Evolutionary conservation across 2,888 invertebrate species (phyloP), one percentile per base, ranked within the genome.

Genomic region (Cataglyphis livida): DNA sequence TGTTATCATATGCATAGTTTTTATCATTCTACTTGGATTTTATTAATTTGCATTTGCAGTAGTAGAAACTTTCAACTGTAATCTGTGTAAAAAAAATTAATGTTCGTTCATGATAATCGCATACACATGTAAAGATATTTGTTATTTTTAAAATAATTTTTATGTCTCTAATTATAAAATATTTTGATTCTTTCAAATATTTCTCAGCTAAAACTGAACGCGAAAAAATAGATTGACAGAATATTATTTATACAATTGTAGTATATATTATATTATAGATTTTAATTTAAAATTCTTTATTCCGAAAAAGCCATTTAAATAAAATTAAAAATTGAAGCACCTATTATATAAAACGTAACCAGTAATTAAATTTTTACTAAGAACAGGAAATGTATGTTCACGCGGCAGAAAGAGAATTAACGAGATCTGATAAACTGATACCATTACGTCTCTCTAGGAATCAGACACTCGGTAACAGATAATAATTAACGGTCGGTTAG

Each of bases 401-500:
- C 10, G 12, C 5, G n/a, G 9, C 10, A 44, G 44, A 18, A 18
- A 44, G 21, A 57, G n/a, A 76, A 28, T 66, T 38, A 41, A 32
- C 32, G 32, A 7, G 51, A 18, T 68, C 15, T 25, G 44, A 68
- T 59, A 44, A 76, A 66, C 15, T 38, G 68, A 57, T 32, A 21
- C 6, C 57, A 28, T 68, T 59, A 57, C 21, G n/a, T 15, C 18
- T 57, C 54, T 38, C 7, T 48, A 25, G 64, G n/a, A 6, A 65
- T 66, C 48, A 21, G 7, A 68, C 41, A 38, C 57, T 78, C 28
- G 7, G 32, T 59, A 59, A 71, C 59, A 71, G 21, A 71, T 79
- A 71, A 79, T 59, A 79, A 79, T 79, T 79, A 79, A 44, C 35
- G 35, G 18, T 79, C 44, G 78, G 78, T 71, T 71, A 71, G 25